These are phyloP conservation scores for Paracyclopina nana DNA, from an alignment of 1,140 invertebrate genomes.

Conservation along the genomic window DNA sequence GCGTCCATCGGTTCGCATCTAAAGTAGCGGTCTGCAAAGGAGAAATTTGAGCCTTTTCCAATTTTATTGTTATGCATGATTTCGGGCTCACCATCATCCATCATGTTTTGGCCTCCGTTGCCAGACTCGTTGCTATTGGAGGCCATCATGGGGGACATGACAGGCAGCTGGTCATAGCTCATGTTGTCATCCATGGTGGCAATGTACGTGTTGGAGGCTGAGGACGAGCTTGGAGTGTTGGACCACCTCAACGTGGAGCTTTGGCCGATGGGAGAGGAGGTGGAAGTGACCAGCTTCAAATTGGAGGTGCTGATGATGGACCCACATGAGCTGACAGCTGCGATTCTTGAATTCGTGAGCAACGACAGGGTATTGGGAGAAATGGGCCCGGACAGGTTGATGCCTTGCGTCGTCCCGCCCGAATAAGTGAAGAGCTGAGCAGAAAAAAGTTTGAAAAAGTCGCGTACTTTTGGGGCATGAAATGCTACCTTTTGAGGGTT, in stretches of 20 bases:
- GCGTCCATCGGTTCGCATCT: conserved; percentile 15
- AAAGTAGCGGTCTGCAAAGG: conserved; percentile 14
- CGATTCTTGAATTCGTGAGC: conserved; percentile 39
- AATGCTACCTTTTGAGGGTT: too few species aligned
- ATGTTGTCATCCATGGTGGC: conserved; percentile 61
- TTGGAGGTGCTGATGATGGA: conserved; percentile 1
- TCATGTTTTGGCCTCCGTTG: neutral
- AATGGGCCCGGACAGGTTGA: conserved; percentile 51
- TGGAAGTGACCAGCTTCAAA: neutral
- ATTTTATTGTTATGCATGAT: too few species aligned
- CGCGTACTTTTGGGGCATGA: too few species aligned
- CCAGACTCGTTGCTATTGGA: conserved; percentile 22
- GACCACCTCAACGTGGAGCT: neutral
- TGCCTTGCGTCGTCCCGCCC: conserved; percentile 47
- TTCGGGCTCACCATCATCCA: conserved; percentile 12
- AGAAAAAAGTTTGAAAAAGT: conserved; percentile 18
- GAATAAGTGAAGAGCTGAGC: conserved; percentile 72
- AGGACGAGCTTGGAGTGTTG: neutral
- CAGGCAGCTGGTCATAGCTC: conserved; percentile 74
- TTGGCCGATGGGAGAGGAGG: neutral
- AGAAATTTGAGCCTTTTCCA: too few species aligned
- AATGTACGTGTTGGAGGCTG: conserved; percentile 42
- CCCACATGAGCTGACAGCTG: too few species aligned
- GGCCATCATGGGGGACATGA: conserved; percentile 52
- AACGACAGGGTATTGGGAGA: conserved; percentile 71